These are phyloP conservation scores for Rallus crepitans DNA, from an alignment of 2,797 vertebrate genomes.

Conservation along the genomic window DNA sequence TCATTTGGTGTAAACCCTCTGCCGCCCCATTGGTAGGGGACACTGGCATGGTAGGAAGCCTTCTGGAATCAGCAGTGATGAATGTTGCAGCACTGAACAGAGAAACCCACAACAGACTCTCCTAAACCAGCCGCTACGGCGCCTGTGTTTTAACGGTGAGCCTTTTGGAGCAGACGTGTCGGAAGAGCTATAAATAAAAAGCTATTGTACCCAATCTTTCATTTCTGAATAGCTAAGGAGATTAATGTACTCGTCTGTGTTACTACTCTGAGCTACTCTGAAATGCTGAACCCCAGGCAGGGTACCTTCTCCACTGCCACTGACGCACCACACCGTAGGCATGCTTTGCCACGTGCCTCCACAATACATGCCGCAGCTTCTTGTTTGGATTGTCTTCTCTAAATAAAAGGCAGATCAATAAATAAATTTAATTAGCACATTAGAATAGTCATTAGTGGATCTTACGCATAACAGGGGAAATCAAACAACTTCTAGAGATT, in stretches of 20 bases:
- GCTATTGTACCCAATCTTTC: conserved; percentile 72
- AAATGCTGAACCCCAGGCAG: conserved; percentile 47
- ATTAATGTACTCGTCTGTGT: conserved; percentile 76
- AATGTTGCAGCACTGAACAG: conserved; percentile 27
- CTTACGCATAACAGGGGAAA: not conserved
- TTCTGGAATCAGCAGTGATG: conserved; percentile 51
- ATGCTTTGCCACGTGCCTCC: not conserved
- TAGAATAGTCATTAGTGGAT: conserved; percentile 39
- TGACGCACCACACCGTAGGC: not conserved
- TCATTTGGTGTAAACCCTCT: fast-evolving
- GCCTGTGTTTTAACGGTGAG: conserved; percentile 69
- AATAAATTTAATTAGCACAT: conserved; percentile 64
- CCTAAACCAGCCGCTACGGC: conserved; percentile 63
- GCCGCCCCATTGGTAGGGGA: not conserved
- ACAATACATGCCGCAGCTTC: not conserved
- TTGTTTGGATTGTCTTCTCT: conserved; percentile 43
- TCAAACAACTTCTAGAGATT: conserved; percentile 46
- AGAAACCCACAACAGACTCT: conserved; percentile 50
- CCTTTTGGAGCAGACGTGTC: conserved; percentile 60
- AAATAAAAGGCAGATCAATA: conserved; percentile 58
- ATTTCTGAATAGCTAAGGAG: conserved; percentile 77
- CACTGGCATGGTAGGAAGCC: not conserved
- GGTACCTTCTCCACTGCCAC: conserved; percentile 11
- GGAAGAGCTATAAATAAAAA: conserved; percentile 75
- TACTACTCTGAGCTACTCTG: conserved; percentile 56